These are phyloP conservation scores for Phlogophora meticulosa DNA, from an alignment of 2,888 invertebrate genomes.

Conservation along the genomic window DNA sequence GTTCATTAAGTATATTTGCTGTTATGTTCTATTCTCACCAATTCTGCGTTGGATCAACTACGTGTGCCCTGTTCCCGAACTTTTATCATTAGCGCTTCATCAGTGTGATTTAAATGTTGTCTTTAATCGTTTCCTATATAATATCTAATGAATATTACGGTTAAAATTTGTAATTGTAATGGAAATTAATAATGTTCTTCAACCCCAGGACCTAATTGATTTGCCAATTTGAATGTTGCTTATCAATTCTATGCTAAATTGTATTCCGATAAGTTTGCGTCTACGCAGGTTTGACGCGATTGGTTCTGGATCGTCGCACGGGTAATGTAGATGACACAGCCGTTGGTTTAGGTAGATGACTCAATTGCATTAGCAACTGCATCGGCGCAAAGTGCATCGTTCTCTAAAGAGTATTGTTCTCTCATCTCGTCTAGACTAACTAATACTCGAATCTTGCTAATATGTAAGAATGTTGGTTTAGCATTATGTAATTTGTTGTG, in stretches of 20 bases:
- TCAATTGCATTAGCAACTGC: constrained; percentile 51
- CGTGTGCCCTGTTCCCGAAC: constrained; percentile 33
- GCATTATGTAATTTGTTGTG: constrained; percentile 69
- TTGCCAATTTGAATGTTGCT: constrained; percentile 27
- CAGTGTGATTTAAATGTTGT: constrained; percentile 44
- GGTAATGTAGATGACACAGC: constrained; percentile 35
- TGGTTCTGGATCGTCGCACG: constrained; percentile 41
- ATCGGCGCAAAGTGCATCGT: constrained; percentile 47
- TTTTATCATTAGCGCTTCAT: constrained; percentile 43
- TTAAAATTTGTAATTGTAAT: constrained; percentile 38
- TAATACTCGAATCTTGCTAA: constrained; percentile 73
- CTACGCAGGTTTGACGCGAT: constrained; percentile 39
- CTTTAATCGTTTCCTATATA: constrained; percentile 43
- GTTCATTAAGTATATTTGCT: constrained; percentile 45
- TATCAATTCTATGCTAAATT: constrained; percentile 17
- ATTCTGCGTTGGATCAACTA: constrained; percentile 30
- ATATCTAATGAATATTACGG: constrained; percentile 29
- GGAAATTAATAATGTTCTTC: constrained; percentile 32
- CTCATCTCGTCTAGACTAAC: constrained; percentile 60
- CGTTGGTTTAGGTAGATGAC: constrained; percentile 36
- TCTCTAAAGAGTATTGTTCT: constrained; percentile 44
- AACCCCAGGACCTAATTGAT: constrained; percentile 19
- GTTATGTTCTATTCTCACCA: constrained; percentile 34
- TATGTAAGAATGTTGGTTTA: constrained; percentile 66
- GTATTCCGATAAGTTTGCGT: constrained; percentile 42